These are phyloP conservation scores for Colletes collaris DNA, from an alignment of 2,888 invertebrate genomes.

Conservation along the genomic window DNA sequence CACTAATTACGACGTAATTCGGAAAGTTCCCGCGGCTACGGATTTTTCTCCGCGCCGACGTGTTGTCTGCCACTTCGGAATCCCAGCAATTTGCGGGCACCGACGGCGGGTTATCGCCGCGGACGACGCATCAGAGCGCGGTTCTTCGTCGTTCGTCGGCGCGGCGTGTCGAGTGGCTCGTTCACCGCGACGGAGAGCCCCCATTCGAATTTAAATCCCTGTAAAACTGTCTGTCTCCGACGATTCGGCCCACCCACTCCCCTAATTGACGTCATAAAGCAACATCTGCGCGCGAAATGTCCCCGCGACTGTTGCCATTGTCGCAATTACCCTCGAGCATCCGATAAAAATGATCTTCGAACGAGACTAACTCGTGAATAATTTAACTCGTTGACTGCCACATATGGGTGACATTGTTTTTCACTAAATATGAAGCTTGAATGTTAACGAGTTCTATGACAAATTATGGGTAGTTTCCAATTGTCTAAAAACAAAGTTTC, in stretches of 20 bases:
- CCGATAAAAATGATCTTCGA: too few species aligned
- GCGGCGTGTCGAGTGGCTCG: constrained; percentile 37
- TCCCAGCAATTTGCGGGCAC: constrained; percentile 36
- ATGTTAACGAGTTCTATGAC: too few species aligned
- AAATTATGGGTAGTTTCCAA: too few species aligned
- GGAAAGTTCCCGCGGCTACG: constrained; percentile 21
- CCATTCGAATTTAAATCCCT: constrained; percentile 41
- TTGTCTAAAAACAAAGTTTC: too few species aligned
- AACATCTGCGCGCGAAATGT: neutral
- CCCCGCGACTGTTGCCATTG: constrained; percentile 6
- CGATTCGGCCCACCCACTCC: constrained; percentile 10
- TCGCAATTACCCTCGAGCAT: constrained; percentile 12
- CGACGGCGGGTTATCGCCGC: constrained; percentile 8
- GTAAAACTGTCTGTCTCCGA: constrained; percentile 9
- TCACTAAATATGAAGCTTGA: too few species aligned
- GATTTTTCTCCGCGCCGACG: constrained; percentile 9
- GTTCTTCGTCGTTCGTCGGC: constrained; percentile 22
- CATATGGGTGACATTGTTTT: too few species aligned
- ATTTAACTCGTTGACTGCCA: too few species aligned
- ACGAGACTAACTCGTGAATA: too few species aligned
- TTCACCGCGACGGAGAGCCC: constrained; percentile 13
- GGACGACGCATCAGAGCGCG: constrained; percentile 19
- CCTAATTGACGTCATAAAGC: constrained; percentile 17
- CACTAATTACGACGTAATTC: constrained; percentile 52
- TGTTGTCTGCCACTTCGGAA: constrained; percentile 34